These are phyloP conservation scores for Pelvicachromis taeniatus DNA, from an alignment of 2,113 vertebrate genomes.

Conservation along the genomic window DNA sequence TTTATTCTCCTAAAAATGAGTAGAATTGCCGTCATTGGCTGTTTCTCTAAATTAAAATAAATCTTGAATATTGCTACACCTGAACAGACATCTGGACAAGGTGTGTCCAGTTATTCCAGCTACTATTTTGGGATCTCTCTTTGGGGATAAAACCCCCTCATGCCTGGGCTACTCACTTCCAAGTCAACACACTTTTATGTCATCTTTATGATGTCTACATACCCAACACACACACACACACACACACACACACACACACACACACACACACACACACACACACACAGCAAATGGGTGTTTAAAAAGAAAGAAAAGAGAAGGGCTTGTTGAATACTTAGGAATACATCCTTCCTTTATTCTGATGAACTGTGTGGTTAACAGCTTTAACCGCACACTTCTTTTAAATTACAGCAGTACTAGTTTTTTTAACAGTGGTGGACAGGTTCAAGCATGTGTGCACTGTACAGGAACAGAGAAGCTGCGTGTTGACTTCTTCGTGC, in stretches of 20 bases:
- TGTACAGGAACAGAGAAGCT: background rate
- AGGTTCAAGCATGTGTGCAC: background rate
- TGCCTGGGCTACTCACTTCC: background rate
- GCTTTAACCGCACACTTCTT: background rate
- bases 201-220: background rate
- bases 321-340: background rate
- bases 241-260: background rate
- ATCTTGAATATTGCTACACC: background rate
- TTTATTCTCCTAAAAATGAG: background rate
- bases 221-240: background rate
- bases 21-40: background rate
- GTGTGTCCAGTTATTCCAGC: background rate
- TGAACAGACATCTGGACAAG: background rate
- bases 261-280: background rate
- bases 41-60: background rate
- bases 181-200: background rate
- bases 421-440: background rate
- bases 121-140: background rate
- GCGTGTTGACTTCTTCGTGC: background rate
- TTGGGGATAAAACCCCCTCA: background rate
- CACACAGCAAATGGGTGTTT: background rate
- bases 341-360: background rate
- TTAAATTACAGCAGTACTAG: background rate
- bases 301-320: background rate
- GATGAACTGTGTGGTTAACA: background rate